Conservation (phyloP, 1,140 invertebrate species). For the Thaumatotibia leucotreta region DNA sequence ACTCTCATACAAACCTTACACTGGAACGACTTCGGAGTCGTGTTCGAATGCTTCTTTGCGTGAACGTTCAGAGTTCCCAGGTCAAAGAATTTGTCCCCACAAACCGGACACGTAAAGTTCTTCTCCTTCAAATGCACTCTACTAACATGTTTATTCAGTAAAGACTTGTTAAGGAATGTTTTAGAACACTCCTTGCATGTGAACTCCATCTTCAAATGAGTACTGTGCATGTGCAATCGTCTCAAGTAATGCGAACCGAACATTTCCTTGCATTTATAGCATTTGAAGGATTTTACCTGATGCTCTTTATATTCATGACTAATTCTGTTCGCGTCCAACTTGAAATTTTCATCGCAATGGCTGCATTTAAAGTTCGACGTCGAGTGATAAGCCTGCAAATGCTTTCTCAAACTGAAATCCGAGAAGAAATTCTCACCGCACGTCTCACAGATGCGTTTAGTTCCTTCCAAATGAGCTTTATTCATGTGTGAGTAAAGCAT, state of each 20-base stretch:
- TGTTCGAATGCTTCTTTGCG: not conserved
- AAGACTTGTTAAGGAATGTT: not conserved
- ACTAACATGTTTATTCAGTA: not conserved
- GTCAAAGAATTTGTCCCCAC: not conserved
- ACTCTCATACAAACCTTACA: not conserved
- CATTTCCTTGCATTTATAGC: not conserved
- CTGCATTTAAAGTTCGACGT: not conserved
- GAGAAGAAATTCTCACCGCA: not conserved
- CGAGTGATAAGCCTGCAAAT: not conserved
- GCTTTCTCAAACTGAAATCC: not conserved
- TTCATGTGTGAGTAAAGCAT: slow-evolving; percentile 3
- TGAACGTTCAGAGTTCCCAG: not conserved
- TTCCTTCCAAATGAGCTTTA: not conserved
- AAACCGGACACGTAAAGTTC: not conserved
- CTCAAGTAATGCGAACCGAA: not conserved
- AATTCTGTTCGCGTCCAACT: not conserved
- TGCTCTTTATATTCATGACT: slow-evolving; percentile 5
- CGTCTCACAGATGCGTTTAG: slow-evolving; percentile 1
- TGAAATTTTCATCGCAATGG: not conserved
- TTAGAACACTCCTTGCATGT: not conserved
- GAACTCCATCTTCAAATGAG: not conserved
- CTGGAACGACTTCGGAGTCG: not conserved
- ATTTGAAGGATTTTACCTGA: slow-evolving; percentile 2
- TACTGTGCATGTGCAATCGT: not conserved
- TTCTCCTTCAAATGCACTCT: slow-evolving; percentile 2